phyloP scores from a whole-genome alignment of 1,140 invertebrate species.

The Drosophila persimilis region DNA sequence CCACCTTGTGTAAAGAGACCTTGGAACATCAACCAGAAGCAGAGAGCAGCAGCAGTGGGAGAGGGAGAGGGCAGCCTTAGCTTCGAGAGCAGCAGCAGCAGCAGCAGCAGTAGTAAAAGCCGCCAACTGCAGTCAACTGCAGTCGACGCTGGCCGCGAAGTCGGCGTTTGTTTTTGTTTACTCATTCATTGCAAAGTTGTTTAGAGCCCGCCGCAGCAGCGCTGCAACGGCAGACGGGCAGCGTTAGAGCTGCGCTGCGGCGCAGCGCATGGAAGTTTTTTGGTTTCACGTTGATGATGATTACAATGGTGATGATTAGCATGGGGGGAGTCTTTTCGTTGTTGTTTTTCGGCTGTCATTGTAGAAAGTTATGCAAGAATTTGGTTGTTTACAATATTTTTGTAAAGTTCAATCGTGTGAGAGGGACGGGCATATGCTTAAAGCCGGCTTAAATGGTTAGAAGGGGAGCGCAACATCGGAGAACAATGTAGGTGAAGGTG shows the following conservation, averaged over 20 bases:
- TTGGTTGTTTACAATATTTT: constrained; percentile 28
- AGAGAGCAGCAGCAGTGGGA: background rate
- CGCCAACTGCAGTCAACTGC: constrained; percentile 7
- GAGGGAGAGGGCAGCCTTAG: no score
- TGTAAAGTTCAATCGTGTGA: constrained; percentile 11
- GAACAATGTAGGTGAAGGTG: no score
- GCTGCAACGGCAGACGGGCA: constrained; percentile 3
- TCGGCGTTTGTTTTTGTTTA: constrained; percentile 75
- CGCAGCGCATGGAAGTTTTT: constrained; percentile 63
- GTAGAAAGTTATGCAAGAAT: constrained; percentile 67
- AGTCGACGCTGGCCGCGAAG: constrained; percentile 38
- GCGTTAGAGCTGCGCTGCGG: constrained; percentile 34
- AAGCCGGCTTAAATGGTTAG: background rate
- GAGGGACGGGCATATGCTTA: background rate
- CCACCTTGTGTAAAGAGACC: no score
- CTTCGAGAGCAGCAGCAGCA: no score
- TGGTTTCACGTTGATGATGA: constrained; percentile 18
- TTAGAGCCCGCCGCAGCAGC: constrained; percentile 45
- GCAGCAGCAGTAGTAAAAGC: constrained; percentile 9
- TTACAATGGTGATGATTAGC: constrained; percentile 8
- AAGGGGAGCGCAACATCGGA: background rate
- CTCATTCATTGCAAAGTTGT: constrained; percentile 66
- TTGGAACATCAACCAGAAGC: no score
- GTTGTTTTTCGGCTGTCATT: constrained; percentile 11
- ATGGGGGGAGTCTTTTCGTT: constrained; percentile 9